Conservation (phyloP, 2,797 vertebrate genomes). For the Protonibea diacanthus region DNA sequence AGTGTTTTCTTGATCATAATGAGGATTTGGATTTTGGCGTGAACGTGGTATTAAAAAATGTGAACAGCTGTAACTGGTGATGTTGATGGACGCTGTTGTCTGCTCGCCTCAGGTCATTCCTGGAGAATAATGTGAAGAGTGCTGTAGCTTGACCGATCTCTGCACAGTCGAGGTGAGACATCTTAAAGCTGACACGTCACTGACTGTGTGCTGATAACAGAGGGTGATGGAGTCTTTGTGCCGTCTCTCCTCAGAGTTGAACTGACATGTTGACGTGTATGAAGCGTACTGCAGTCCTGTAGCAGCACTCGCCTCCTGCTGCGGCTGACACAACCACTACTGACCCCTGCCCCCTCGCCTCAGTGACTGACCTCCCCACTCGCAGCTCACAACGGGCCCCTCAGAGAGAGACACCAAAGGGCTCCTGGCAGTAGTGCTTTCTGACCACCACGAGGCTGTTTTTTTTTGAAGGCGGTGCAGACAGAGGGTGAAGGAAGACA, state of each 20-base stretch:
- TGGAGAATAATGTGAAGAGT: slow-evolving; percentile 84
- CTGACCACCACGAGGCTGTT: slow-evolving; percentile 7
- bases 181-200: no score
- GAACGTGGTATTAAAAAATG: background rate
- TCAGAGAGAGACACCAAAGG: slow-evolving; percentile 33
- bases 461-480: slow-evolving; percentile 13
- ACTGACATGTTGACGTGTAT: slow-evolving; percentile 57
- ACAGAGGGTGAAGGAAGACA: slow-evolving; percentile 51
- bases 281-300: slow-evolving; percentile 61
- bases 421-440: slow-evolving; percentile 16
- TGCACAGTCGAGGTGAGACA: slow-evolving; percentile 79
- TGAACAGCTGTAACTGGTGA: background rate
- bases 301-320: slow-evolving; percentile 51
- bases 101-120: slow-evolving; percentile 73
- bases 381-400: slow-evolving; percentile 12
- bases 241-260: slow-evolving; percentile 59
- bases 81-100: slow-evolving; percentile 26
- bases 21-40: background rate
- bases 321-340: slow-evolving; percentile 81
- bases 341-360: slow-evolving; percentile 72
- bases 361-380: slow-evolving; percentile 47
- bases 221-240: background rate
- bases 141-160: slow-evolving; percentile 67
- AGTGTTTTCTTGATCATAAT: background rate
- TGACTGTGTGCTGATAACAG: background rate